Evolutionary conservation across 2,113 vertebrate species (phyloP), one percentile per base, ranked within the genome.

Genomic region (Bubo blakistoni): DNA sequence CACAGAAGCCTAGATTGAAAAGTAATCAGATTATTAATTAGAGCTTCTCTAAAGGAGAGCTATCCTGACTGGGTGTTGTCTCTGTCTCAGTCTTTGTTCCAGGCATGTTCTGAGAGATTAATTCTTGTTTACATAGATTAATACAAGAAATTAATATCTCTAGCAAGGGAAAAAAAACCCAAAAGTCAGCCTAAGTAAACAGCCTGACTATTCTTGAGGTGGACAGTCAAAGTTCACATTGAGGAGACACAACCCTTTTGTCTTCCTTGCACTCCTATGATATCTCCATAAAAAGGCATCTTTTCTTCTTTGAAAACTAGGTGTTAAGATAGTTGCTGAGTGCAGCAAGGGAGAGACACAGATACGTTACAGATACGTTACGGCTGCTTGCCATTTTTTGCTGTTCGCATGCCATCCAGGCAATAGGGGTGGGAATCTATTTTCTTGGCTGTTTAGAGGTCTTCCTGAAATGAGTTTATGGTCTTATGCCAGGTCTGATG

Each of bases 11-110:
- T 95, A 97, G 89, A 98, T 77, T 98, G 97, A 98, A 98, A 98
- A 97, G 97, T 98, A 98, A 98, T 98, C 94, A 98, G 94, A 98
- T 94, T 98, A 98, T 98, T 98, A 99, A 98, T 98, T 98, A 98
- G 94, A 96, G 74, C 92, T 70, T 96, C 97, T 97, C 91, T 96
- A 96, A 97, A 96, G 69, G 74, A 95, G 63, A 44, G 12, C 44
- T 80, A 17, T 73, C 94, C 91, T 95, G 49, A n/a, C 76, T 81
- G 91, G n/a, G 20, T 93, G 96, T 95, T 96, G 97, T 91, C 81
- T 95, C 55, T 79, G 36, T 52, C 51, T 92, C 30, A 38, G 38
- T 65, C 95, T 95, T 94, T 93, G 81, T 95, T 92, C 40, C 57
- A 51, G 73, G 38, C 78, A 20, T 78, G 52, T 87, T 86, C 91